These are phyloP conservation scores for Drosophila takahashii DNA, from an alignment of 1,140 invertebrate genomes.

Conservation along the genomic window DNA sequence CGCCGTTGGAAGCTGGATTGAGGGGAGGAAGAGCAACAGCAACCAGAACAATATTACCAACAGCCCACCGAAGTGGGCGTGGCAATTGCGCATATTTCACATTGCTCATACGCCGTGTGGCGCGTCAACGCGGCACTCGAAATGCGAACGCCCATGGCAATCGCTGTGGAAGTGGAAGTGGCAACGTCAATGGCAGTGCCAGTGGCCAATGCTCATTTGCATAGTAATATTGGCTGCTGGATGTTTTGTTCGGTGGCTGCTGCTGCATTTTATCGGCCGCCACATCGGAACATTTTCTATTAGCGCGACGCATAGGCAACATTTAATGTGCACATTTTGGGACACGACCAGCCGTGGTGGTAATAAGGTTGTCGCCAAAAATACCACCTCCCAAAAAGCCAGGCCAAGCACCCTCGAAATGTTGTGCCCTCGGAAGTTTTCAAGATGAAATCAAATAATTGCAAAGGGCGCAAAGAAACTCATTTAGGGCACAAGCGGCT, in stretches of 20 bases:
- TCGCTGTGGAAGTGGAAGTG: slow-evolving; percentile 39
- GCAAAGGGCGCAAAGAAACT: slow-evolving; percentile 65
- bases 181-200: slow-evolving; percentile 14
- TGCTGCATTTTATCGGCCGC: slow-evolving; percentile 73
- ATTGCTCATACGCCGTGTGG: slow-evolving; percentile 74
- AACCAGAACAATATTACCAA: slow-evolving; percentile 13
- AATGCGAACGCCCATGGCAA: slow-evolving; percentile 48
- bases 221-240: slow-evolving; percentile 78
- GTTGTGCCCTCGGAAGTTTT: slow-evolving; percentile 54
- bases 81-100: slow-evolving; percentile 69
- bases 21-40: slow-evolving; percentile 15
- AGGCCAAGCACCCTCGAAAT: slow-evolving; percentile 32
- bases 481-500: slow-evolving; percentile 72
- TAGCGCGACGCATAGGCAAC: slow-evolving; percentile 76
- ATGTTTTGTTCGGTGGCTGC: slow-evolving; percentile 39
- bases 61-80: slow-evolving; percentile 43
- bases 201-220: slow-evolving; percentile 73
- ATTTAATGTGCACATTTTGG: slow-evolving; percentile 77
- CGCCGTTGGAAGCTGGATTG: slow-evolving; percentile 30
- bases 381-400: slow-evolving; percentile 21
- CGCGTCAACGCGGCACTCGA: slow-evolving; percentile 42
- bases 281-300: slow-evolving; percentile 77
- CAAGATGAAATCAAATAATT: slow-evolving; percentile 83
- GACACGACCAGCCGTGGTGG: slow-evolving; percentile 24
- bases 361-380: slow-evolving; percentile 72